These are phyloP conservation scores for Acanthosepion pharaonis DNA, from an alignment of 2,888 invertebrate genomes.

Conservation along the genomic window DNA sequence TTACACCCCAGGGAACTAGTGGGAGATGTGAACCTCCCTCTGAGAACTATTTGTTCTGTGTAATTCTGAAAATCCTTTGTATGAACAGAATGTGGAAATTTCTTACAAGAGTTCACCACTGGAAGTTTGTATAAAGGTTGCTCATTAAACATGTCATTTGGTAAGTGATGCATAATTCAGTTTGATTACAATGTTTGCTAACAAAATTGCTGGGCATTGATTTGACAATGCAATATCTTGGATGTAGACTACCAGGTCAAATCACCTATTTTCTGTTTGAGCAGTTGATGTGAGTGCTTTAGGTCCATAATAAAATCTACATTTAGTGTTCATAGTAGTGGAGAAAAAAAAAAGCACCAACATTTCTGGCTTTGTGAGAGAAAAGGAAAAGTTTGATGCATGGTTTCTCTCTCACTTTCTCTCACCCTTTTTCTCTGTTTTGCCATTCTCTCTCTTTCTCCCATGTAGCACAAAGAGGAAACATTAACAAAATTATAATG, in stretches of 20 bases:
- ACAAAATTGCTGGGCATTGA: not conserved
- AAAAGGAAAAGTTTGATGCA: no score
- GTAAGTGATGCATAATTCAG: not conserved
- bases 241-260: not conserved
- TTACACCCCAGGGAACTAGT: not conserved
- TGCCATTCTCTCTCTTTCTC: no score
- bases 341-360: no score
- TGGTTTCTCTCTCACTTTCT: no score
- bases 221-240: not conserved
- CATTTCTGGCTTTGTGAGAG: no score
- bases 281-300: no score
- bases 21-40: not conserved
- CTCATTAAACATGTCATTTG: not conserved
- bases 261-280: not conserved
- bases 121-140: not conserved
- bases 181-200: not conserved
- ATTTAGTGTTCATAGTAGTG: no score
- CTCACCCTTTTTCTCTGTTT: no score
- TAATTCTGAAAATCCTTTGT: not conserved
- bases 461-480: no score
- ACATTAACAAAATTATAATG: no score
- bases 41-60: not conserved
- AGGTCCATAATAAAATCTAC: no score
- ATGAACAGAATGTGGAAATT: not conserved
- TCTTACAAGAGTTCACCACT: not conserved